These are phyloP conservation scores for Drosophila falleni DNA, from an alignment of 2,888 invertebrate genomes.

Conservation along the genomic window DNA sequence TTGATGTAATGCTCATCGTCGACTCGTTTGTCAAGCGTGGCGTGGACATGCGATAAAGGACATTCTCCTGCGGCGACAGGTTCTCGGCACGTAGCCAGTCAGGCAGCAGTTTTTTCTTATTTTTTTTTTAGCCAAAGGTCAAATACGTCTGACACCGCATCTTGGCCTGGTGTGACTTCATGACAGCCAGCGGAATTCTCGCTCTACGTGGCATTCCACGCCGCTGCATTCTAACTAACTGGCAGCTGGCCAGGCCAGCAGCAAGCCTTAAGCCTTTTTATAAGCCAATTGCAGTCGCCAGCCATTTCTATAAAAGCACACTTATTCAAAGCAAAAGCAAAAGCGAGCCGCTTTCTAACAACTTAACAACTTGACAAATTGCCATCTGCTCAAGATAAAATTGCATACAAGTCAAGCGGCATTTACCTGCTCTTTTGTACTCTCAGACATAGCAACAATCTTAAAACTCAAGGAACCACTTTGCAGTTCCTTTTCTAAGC, in stretches of 20 bases:
- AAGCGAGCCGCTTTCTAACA: conserved; percentile 2
- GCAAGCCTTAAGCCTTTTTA: conserved; percentile 40
- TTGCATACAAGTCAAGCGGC: conserved; percentile 19
- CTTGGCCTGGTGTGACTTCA: conserved; percentile 43
- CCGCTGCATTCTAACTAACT: conserved; percentile 50
- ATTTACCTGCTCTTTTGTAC: background rate
- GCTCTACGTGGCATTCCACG: conserved; percentile 25
- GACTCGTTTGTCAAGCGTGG: conserved; percentile 44
- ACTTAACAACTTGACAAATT: conserved; percentile 52
- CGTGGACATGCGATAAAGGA: conserved; percentile 38
- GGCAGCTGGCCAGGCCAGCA: conserved; percentile 57
- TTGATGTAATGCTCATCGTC: conserved; percentile 31
- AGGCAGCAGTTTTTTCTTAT: background rate
- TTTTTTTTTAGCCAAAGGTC: conserved; percentile 12
- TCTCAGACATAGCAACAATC: background rate
- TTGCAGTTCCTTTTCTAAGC: background rate
- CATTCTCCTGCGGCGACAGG: conserved; percentile 51
- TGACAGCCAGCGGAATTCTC: conserved; percentile 55
- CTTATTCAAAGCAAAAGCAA: conserved; percentile 17
- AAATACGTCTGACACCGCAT: conserved; percentile 34
- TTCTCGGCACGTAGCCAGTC: conserved; percentile 58
- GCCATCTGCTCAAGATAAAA: conserved; percentile 22
- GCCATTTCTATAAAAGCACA: conserved; percentile 14
- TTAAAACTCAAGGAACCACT: background rate
- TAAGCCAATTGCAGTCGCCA: conserved; percentile 50